phyloP scores from a whole-genome alignment of 1,140 invertebrate species.

The Sycobia sp. region DNA sequence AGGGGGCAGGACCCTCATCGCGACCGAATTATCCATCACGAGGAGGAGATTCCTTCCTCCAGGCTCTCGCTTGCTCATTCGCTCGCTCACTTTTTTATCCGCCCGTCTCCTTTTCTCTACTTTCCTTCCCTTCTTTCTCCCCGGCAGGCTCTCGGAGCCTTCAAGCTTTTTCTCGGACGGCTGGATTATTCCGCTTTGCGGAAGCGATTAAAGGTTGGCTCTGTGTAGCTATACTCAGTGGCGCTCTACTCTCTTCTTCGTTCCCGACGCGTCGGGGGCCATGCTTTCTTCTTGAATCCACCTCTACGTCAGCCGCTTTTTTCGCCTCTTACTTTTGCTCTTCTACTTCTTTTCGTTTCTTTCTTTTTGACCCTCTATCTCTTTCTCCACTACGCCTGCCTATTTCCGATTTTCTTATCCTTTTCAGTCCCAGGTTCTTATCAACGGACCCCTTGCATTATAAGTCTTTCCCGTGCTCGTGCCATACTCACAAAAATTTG shows the following conservation, averaged over 20 bases:
- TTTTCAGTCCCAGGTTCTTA: no score
- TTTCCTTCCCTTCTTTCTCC: no score
- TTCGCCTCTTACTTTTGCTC: conserved; percentile 7
- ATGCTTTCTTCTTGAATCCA: conserved; percentile 26
- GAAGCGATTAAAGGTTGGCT: conserved; percentile 38
- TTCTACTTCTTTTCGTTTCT: no score
- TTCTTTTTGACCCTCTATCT: no score
- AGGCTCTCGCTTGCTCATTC: no score
- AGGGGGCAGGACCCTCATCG: neutral
- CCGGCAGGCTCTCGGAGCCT: no score
- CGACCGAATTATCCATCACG: conserved; percentile 24
- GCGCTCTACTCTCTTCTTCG: neutral
- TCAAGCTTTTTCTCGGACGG: conserved; percentile 23
- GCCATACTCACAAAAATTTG: no score
- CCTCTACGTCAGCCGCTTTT: conserved; percentile 11
- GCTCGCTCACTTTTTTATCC: no score
- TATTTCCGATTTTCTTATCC: neutral
- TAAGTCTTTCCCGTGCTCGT: no score
- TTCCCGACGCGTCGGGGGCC: neutral
- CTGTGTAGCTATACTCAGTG: neutral
- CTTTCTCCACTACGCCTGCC: neutral
- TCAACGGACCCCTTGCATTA: no score
- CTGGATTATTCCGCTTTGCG: conserved; percentile 41
- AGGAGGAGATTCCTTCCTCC: no score
- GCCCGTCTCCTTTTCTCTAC: no score